Percentiles rank a stretch among this genome's conserved stretches.
Evolutionary conservation across 35 echinoderm and acorn worm genomes (phyloP).

Genomic region (Heliocidaris tuberculata): DNA sequence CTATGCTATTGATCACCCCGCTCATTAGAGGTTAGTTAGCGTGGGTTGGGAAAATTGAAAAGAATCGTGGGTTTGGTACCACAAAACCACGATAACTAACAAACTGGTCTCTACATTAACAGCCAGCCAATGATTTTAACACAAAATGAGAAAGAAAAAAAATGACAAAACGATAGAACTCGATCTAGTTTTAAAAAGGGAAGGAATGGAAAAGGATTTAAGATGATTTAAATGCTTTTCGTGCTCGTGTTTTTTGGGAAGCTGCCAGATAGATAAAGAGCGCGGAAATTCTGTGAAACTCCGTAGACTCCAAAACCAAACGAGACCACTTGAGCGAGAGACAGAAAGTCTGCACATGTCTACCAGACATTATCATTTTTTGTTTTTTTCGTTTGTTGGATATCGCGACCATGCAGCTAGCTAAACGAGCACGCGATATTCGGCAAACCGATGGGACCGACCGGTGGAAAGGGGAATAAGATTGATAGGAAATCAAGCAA

Average conservation of each 20-base stretch:
- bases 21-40: neutral
- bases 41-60: neutral
- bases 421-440: neutral
- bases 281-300: constrained; percentile 6
- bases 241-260: neutral
- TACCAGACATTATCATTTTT: constrained; percentile 3
- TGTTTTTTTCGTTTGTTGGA: neutral
- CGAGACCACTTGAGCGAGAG: constrained; percentile 11
- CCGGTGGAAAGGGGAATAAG: neutral
- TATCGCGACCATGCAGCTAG: neutral
- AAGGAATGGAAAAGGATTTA: neutral
- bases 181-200: neutral
- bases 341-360: constrained; percentile 37
- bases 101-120: neutral
- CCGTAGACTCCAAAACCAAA: constrained; percentile 20
- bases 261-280: constrained; percentile 29
- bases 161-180: neutral
- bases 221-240: constrained; percentile 1
- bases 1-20: neutral
- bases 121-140: neutral
- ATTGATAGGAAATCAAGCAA: neutral
- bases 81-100: neutral
- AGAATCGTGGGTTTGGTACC: neutral
- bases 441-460: neutral
- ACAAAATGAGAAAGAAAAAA: neutral